A percentile compares a stretch with the other conserved stretches of the same genome.
These are phyloP conservation scores for Erannis defoliaria DNA, from an alignment of 2,888 invertebrate species.

Conservation along the genomic window DNA sequence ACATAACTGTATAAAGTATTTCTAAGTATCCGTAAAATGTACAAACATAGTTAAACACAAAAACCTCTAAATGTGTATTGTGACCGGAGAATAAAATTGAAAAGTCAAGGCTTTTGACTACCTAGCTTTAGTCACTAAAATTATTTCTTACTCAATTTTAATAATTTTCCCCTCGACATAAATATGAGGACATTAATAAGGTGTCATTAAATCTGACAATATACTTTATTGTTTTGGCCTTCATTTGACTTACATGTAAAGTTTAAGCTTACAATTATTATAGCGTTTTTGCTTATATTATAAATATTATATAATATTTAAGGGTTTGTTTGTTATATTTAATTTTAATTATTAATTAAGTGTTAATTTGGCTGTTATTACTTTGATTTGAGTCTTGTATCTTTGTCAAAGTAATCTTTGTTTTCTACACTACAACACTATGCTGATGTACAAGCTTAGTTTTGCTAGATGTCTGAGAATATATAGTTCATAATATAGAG, in stretches of 20 bases:
- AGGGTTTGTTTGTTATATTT: too few relatives aligned
- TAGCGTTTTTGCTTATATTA: neutral
- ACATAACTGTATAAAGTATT: neutral
- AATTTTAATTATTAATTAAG: too few relatives aligned
- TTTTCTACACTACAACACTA: too few relatives aligned
- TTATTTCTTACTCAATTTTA: conserved; percentile 35
- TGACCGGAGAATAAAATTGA: conserved; percentile 12
- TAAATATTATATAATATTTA: too few relatives aligned
- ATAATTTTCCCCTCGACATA: conserved; percentile 37
- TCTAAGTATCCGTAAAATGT: too few relatives aligned
- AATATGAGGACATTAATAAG: conserved; percentile 32
- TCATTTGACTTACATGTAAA: conserved; percentile 17
- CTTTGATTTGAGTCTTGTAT: too few relatives aligned
- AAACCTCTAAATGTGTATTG: conserved; percentile 1
- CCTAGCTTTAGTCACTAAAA: conserved; percentile 17
- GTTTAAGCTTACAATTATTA: conserved; percentile 4
- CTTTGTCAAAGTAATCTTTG: too few relatives aligned
- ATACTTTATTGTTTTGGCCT: conserved; percentile 35
- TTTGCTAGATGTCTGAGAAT: too few relatives aligned
- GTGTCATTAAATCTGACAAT: conserved; percentile 33
- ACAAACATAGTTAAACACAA: too few relatives aligned
- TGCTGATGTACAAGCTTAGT: too few relatives aligned
- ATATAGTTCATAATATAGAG: too few relatives aligned
- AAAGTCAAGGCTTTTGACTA: conserved; percentile 28
- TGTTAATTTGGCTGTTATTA: too few relatives aligned